Evolutionary conservation across 2,113 vertebrate genomes (phyloP).

Genomic region (Anolis sagrei): DNA sequence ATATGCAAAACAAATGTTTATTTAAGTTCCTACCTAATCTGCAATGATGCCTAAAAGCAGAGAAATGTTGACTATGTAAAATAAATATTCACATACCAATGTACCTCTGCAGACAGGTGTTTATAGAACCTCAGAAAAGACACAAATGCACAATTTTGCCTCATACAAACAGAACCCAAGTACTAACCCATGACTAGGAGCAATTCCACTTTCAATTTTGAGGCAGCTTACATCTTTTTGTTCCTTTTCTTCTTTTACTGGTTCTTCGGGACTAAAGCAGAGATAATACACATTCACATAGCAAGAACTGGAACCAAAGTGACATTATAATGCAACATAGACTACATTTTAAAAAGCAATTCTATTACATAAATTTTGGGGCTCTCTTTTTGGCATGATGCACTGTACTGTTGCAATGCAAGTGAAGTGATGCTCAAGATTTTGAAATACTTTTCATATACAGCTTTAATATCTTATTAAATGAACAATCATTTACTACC

Average conservation of each 20-base stretch:
- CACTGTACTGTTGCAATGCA: too few relatives aligned
- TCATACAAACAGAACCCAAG: background rate
- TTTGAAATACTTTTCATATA: too few relatives aligned
- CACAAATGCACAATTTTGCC: background rate
- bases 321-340: too few relatives aligned
- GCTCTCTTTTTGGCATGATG: too few relatives aligned
- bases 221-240: slow-evolving; percentile 78
- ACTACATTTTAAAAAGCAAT: too few relatives aligned
- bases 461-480: background rate
- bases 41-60: too few relatives aligned
- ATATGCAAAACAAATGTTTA: too few relatives aligned
- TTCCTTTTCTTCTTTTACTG: slow-evolving; percentile 76
- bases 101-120: background rate
- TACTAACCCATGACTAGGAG: slow-evolving; percentile 89
- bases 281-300: background rate
- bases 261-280: slow-evolving; percentile 68
- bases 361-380: background rate
- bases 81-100: background rate
- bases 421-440: too few relatives aligned
- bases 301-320: background rate
- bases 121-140: background rate
- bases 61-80: background rate
- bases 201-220: slow-evolving; percentile 86
- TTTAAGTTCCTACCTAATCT: too few relatives aligned
- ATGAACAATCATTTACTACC: background rate